Conservation (phyloP, 2,888 invertebrate genomes). For the Cinara cedri region DNA sequence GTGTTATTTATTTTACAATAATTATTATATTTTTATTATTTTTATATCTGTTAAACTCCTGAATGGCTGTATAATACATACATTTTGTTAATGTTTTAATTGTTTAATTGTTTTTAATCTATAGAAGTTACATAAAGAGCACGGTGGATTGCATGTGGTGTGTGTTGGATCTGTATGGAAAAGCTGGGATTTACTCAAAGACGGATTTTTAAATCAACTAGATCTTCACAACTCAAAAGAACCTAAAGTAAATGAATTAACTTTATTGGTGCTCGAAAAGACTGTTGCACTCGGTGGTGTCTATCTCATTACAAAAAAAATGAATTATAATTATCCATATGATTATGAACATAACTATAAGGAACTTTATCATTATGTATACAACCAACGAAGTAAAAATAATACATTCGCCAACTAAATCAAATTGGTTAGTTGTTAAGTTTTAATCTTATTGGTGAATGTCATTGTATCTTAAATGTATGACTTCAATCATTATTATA, state of each 20-base stretch:
- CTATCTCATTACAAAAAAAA: slow-evolving; percentile 78
- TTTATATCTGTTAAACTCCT: too few relatives aligned
- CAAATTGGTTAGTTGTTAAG: neutral
- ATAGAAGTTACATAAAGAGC: slow-evolving; percentile 65
- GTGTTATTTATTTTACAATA: too few relatives aligned
- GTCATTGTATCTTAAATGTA: neutral
- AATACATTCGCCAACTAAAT: neutral
- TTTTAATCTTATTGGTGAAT: neutral
- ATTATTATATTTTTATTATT: too few relatives aligned
- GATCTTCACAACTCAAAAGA: slow-evolving; percentile 61
- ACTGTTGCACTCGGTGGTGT: slow-evolving; percentile 86
- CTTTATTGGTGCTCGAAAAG: slow-evolving; percentile 74
- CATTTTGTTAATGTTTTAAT: neutral
- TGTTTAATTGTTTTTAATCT: too few relatives aligned
- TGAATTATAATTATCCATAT: slow-evolving; percentile 70
- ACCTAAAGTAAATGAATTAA: slow-evolving; percentile 66
- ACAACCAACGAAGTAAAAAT: slow-evolving; percentile 14
- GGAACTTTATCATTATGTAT: slow-evolving; percentile 69
- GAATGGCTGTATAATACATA: too few relatives aligned
- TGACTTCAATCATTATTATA: neutral
- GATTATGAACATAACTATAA: slow-evolving; percentile 67
- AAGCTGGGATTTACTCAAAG: slow-evolving; percentile 82
- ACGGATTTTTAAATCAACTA: slow-evolving; percentile 72
- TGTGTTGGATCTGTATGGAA: slow-evolving; percentile 96
- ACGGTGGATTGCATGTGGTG: slow-evolving; percentile 75